These are phyloP conservation scores for Nothoprocta pentlandii DNA, from an alignment of 2,113 vertebrate genomes.

Conservation along the genomic window DNA sequence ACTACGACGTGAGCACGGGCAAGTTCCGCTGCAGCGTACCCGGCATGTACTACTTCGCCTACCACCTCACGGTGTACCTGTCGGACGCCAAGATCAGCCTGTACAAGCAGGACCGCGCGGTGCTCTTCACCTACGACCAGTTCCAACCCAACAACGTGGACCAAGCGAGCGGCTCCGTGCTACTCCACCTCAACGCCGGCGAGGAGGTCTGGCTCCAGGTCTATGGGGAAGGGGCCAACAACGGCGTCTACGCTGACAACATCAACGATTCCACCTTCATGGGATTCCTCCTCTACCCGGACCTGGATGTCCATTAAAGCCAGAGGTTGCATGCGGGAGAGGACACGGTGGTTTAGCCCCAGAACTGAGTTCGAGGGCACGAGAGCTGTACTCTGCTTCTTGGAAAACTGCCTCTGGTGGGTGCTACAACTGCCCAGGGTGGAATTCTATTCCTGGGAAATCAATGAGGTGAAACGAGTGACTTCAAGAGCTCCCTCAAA, in stretches of 20 bases:
- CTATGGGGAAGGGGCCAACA: slow-evolving; percentile 75
- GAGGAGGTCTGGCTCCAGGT: slow-evolving; percentile 88
- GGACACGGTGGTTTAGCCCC: neutral
- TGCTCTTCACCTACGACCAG: slow-evolving; percentile 85
- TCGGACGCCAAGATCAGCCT: slow-evolving; percentile 83
- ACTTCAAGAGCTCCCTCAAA: neutral
- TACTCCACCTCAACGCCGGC: slow-evolving; percentile 78
- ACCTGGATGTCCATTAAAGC: slow-evolving; percentile 29
- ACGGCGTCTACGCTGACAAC: slow-evolving; percentile 84
- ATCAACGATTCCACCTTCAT: slow-evolving; percentile 85
- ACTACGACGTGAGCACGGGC: slow-evolving; percentile 83
- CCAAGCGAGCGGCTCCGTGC: slow-evolving; percentile 82
- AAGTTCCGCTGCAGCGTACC: slow-evolving; percentile 85
- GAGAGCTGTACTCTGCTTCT: neutral
- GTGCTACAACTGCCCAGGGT: neutral
- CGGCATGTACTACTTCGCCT: slow-evolving; percentile 84
- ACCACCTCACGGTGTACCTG: slow-evolving; percentile 85
- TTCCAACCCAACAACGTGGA: slow-evolving; percentile 82
- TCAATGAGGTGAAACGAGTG: neutral
- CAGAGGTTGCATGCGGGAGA: neutral
- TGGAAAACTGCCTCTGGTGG: neutral
- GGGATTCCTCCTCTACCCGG: slow-evolving; percentile 86
- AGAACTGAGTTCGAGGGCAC: fast-evolving
- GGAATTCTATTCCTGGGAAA: neutral
- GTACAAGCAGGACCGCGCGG: slow-evolving; percentile 79